These are phyloP conservation scores for Cacoxenus indagator DNA, from an alignment of 2,888 invertebrate species.

Conservation along the genomic window DNA sequence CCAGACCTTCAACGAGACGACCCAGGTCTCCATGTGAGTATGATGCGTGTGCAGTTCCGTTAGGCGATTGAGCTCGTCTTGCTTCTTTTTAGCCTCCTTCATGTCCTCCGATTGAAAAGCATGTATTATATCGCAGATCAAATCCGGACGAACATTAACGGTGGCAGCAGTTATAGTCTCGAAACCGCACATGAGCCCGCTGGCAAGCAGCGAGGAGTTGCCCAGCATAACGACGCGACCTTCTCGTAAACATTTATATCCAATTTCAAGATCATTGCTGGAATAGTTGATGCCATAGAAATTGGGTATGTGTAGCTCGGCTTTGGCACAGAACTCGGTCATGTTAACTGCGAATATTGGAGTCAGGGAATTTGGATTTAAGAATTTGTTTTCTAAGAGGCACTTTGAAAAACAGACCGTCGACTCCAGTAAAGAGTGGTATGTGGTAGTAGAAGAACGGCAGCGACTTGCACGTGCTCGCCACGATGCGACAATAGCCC, in stretches of 20 bases:
- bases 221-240: slow-evolving; percentile 77
- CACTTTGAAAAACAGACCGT: slow-evolving; percentile 74
- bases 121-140: slow-evolving; percentile 74
- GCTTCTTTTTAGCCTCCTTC: slow-evolving; percentile 31
- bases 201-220: slow-evolving; percentile 76
- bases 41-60: slow-evolving; percentile 36
- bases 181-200: slow-evolving; percentile 78
- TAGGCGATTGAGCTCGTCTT: slow-evolving; percentile 38
- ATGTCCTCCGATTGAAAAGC: slow-evolving; percentile 67
- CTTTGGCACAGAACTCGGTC: slow-evolving; percentile 77
- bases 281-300: slow-evolving; percentile 89
- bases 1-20: slow-evolving; percentile 40
- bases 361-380: background rate
- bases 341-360: slow-evolving; percentile 82
- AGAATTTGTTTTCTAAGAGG: background rate
- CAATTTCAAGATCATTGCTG: slow-evolving; percentile 79
- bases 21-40: slow-evolving; percentile 30
- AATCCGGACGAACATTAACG: slow-evolving; percentile 77
- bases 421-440: slow-evolving; percentile 79
- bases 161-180: slow-evolving; percentile 81
- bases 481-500: slow-evolving; percentile 77
- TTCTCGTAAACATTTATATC: slow-evolving; percentile 74
- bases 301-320: slow-evolving; percentile 77
- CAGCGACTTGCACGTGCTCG: slow-evolving; percentile 79
- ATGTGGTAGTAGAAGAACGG: slow-evolving; percentile 89